Evolutionary conservation across 2,888 invertebrate species (phyloP).

Genomic region (Polylopha cassiicola): DNA sequence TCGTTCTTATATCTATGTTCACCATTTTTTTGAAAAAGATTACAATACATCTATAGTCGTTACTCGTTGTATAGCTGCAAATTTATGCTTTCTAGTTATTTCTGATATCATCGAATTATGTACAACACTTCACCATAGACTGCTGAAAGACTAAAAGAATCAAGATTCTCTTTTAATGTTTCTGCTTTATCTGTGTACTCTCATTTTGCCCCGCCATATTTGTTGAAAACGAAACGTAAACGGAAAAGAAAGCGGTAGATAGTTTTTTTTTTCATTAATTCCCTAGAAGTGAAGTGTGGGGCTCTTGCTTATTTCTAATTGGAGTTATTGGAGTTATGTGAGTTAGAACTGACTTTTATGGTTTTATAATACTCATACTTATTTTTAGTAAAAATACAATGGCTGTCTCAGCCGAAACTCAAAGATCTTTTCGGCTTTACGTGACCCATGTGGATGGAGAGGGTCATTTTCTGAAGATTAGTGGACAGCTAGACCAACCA

Average conservation of each 20-base stretch:
- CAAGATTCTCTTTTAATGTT: constrained; percentile 3
- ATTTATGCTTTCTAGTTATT: no score
- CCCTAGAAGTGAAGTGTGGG: constrained; percentile 39
- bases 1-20: no score
- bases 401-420: constrained; percentile 52
- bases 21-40: no score
- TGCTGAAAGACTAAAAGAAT: neutral
- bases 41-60: no score
- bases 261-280: constrained; percentile 37
- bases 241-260: constrained; percentile 64
- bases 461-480: constrained; percentile 82
- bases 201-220: constrained; percentile 55
- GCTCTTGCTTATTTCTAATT: constrained; percentile 33
- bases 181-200: constrained; percentile 8
- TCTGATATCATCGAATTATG: no score
- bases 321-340: constrained; percentile 51
- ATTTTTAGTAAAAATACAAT: constrained; percentile 35
- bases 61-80: no score
- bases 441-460: constrained; percentile 84
- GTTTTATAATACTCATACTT: constrained; percentile 28
- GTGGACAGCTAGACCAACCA: constrained; percentile 81
- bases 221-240: constrained; percentile 65
- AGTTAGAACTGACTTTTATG: constrained; percentile 26
- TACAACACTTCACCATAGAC: no score
- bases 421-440: constrained; percentile 63